phyloP scores from a whole-genome alignment of 2,113 vertebrate genomes.

The Hydrochoerus hydrochaeris region DNA sequence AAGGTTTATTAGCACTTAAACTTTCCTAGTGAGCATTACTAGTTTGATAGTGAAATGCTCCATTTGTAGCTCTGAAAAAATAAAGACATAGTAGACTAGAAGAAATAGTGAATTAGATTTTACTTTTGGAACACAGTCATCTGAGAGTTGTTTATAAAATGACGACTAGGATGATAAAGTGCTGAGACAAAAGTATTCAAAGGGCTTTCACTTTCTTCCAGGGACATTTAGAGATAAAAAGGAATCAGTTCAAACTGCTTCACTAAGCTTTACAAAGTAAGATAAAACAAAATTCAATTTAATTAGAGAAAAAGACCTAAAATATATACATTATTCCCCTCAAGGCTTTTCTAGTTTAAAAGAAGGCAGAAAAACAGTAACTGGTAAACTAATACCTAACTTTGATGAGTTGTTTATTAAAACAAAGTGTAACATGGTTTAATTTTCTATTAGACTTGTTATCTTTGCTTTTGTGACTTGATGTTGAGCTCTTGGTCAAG shows the following conservation, averaged over 20 bases:
- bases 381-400: neutral
- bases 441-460: neutral
- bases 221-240: constrained; percentile 17
- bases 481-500: neutral
- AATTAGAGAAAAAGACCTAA: neutral
- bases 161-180: neutral
- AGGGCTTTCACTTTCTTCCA: neutral
- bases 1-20: neutral
- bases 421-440: neutral
- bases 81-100: neutral
- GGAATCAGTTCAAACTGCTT: neutral
- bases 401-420: neutral
- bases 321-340: neutral
- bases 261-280: constrained; percentile 9
- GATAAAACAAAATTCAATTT: constrained; percentile 25
- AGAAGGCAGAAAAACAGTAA: neutral
- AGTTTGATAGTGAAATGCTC: neutral
- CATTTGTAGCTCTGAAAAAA: constrained; percentile 4
- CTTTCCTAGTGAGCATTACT: constrained; percentile 5
- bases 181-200: neutral
- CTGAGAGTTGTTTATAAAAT: constrained; percentile 25
- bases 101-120: neutral
- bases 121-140: neutral
- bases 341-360: neutral
- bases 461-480: neutral